Evolutionary conservation across 2,888 invertebrate genomes (phyloP), one percentile per base, ranked within the genome.

Genomic region (Perdita meconis): DNA sequence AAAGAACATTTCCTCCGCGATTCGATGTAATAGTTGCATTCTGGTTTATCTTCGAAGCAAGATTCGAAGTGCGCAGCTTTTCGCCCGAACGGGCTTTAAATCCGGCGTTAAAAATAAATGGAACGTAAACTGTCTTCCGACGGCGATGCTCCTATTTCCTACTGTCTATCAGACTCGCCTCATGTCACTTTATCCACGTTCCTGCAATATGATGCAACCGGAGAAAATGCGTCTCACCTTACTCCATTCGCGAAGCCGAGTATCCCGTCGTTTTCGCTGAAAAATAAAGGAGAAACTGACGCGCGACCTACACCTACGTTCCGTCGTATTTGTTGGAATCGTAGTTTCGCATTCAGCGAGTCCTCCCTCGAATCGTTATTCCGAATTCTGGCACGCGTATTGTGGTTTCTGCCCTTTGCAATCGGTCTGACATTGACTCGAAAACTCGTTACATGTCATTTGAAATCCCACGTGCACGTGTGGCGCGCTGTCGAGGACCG

Each of bases 201-300:
- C n/a, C 10, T 10, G 56, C 61, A 26, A 63, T 57, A 26, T 42
- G 34, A 47, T 36, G 44, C 72, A 51, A 38, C 55, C 2, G 26
- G 10, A 12, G 59, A n/a, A 26, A 34, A 6, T 30, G 10, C 50
- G 57, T 55, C 40, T 65, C 47, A 30, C 22, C n/a, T 44, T n/a
- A 30, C 5, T 13, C 13, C 10, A n/a, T 0, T 10, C 16, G 44
- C 40, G 6, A 10, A 8, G 22, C 53, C 34, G 44, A 63, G 61
- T 60, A 60, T 57, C 57, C 47, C 44, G 19, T 44, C 36, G 16
- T 38, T 38, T 53, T 61, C 24, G n/a, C 26, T 16, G 12, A 3
- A 10, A 34, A 66, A 16, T 36, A n/a, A 6, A 10, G 47, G 34
- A 47, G 13, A 26, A 36, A 30, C 36, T 66, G n/a, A n/a, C n/a